Conservation (phyloP, 2,888 invertebrate genomes). For the Dicycla oo region DNA sequence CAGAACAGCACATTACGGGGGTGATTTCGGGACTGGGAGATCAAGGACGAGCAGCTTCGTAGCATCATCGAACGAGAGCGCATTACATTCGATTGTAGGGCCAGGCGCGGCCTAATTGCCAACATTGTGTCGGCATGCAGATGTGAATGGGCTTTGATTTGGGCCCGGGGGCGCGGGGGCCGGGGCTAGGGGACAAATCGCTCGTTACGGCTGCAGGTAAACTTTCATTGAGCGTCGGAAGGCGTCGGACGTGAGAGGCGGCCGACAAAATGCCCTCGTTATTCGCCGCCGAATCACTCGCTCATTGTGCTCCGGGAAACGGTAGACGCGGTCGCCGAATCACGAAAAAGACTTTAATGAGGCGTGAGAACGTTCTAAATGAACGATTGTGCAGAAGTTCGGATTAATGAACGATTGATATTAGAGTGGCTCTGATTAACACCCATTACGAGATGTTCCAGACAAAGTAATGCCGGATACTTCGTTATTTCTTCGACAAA, state of each 20-base stretch:
- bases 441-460: conserved; percentile 73
- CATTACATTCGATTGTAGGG: conserved; percentile 90
- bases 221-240: conserved; percentile 91
- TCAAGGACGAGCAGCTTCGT: conserved; percentile 68
- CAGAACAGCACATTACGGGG: conserved; percentile 47
- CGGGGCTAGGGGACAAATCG: conserved; percentile 90
- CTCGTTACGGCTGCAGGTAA: conserved; percentile 91
- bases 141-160: conserved; percentile 91
- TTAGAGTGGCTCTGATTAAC: conserved; percentile 84
- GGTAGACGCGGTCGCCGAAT: conserved; percentile 90
- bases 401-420: conserved; percentile 88
- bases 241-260: conserved; percentile 90
- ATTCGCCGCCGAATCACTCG: conserved; percentile 91
- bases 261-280: conserved; percentile 91
- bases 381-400: conserved; percentile 86
- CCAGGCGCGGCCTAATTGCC: conserved; percentile 89
- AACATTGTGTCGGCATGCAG: conserved; percentile 91
- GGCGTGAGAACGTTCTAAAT: conserved; percentile 89
- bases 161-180: conserved; percentile 83
- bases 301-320: conserved; percentile 90
- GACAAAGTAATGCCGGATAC: conserved; percentile 54
- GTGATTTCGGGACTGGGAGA: conserved; percentile 56
- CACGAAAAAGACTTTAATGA: conserved; percentile 90
- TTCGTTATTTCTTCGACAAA: conserved; percentile 64
- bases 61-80: conserved; percentile 85